Evolutionary conservation across 2,113 vertebrate genomes (phyloP).

Genomic region (Parus major): DNA sequence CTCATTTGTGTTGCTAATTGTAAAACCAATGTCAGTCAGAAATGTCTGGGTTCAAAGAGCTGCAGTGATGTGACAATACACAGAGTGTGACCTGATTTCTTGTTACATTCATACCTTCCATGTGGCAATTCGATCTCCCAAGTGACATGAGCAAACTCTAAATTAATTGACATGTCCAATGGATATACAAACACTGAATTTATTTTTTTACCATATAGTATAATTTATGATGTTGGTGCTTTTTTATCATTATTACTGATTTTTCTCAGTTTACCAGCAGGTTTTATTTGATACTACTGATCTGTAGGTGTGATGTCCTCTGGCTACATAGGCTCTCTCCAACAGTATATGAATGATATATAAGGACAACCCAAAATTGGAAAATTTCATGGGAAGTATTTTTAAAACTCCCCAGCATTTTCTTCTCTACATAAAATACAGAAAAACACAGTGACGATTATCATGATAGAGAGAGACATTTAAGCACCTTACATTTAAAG

Average conservation of each 20-base stretch:
- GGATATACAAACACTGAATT: not conserved
- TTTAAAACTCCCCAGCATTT: not conserved
- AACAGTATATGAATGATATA: accelerated
- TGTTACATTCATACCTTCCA: not conserved
- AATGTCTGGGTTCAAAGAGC: not conserved
- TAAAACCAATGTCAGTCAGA: not conserved
- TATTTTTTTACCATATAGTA: not conserved
- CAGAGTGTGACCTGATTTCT: not conserved
- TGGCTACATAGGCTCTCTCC: not conserved
- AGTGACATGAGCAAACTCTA: not conserved
- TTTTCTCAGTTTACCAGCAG: not conserved
- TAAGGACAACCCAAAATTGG: not conserved
- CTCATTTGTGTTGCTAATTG: not conserved
- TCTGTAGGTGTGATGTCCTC: not conserved
- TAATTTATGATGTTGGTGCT: not conserved
- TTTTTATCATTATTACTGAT: not conserved
- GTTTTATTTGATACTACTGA: not conserved
- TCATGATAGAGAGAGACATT: not conserved
- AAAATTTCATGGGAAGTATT: not conserved
- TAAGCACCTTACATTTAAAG: not conserved
- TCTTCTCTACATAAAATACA: not conserved
- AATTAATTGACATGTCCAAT: not conserved
- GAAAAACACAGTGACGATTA: not conserved
- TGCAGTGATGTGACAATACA: not conserved
- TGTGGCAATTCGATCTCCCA: not conserved